These are phyloP conservation scores for Odontesthes bonariensis DNA, from an alignment of 2,113 vertebrate species.

Conservation along the genomic window DNA sequence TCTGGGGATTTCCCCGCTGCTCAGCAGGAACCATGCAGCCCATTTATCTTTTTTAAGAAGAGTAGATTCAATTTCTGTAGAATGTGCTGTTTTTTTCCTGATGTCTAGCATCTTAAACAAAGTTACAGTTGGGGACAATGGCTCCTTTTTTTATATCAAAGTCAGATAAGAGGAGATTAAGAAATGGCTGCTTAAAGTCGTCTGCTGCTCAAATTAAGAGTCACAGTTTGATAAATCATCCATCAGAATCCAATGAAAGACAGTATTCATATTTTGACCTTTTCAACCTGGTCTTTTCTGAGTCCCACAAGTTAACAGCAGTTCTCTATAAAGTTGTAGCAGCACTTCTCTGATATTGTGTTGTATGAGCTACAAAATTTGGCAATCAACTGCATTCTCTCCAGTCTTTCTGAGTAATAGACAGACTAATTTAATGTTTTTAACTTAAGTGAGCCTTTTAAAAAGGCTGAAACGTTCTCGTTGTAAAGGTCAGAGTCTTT, in stretches of 20 bases:
- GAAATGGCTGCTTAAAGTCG: background rate
- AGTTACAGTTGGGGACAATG: background rate
- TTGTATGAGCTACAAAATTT: background rate
- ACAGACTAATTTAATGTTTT: constrained; percentile 1
- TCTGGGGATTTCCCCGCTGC: constrained; percentile 33
- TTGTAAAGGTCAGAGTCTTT: constrained; percentile 2
- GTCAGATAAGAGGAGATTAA: background rate
- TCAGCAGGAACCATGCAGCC: background rate
- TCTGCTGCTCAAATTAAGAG: background rate
- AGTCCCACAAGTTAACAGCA: background rate
- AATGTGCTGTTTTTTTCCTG: background rate
- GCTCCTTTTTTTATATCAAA: background rate
- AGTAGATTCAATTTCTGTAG: background rate
- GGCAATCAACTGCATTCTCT: background rate
- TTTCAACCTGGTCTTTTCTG: background rate
- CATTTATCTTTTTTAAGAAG: background rate
- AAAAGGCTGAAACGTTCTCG: constrained; percentile 1
- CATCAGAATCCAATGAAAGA: background rate
- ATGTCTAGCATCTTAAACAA: background rate
- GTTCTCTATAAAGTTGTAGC: too few species aligned
- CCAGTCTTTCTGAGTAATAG: background rate
- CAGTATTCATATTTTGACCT: background rate
- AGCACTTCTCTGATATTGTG: background rate
- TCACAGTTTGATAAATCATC: background rate
- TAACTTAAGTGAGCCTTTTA: background rate